Conservation (phyloP, 2,113 vertebrate genomes). For the Thamnophis sirtalis region DNA sequence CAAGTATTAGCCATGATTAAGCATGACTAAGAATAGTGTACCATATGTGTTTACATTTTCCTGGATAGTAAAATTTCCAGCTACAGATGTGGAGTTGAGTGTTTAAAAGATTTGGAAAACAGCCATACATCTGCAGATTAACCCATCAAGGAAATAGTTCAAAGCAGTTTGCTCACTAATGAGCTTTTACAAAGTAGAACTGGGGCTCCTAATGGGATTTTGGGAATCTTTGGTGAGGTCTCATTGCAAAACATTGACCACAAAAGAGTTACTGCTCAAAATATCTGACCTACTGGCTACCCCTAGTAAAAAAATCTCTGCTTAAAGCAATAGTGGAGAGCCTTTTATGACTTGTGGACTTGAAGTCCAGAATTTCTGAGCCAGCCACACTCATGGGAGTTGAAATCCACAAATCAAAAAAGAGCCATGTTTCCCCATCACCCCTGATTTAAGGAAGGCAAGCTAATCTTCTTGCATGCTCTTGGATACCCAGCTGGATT, state of each 20-base stretch:
- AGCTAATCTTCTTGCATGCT: background rate
- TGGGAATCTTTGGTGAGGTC: background rate
- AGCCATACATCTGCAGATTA: background rate
- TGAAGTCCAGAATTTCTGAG: too few relatives aligned
- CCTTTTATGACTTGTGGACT: too few relatives aligned
- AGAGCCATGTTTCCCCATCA: background rate
- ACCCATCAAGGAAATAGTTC: background rate
- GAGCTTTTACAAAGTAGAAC: background rate
- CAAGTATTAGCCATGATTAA: background rate
- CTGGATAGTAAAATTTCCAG: background rate
- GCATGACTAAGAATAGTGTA: background rate
- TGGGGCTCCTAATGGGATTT: background rate
- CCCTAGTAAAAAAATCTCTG: too few relatives aligned
- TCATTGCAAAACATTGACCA: background rate
- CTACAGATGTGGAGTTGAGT: background rate
- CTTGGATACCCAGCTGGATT: background rate
- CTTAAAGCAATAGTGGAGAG: too few relatives aligned
- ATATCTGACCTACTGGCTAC: background rate
- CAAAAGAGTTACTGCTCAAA: background rate
- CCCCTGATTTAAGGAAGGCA: background rate
- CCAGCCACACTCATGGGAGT: background rate
- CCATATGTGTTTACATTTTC: background rate
- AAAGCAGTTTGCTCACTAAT: background rate
- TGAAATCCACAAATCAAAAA: background rate
- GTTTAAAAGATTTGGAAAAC: background rate